Evolutionary conservation across 2,797 vertebrate genomes (phyloP).

Genomic region (Neosilurus hyrtlii): DNA sequence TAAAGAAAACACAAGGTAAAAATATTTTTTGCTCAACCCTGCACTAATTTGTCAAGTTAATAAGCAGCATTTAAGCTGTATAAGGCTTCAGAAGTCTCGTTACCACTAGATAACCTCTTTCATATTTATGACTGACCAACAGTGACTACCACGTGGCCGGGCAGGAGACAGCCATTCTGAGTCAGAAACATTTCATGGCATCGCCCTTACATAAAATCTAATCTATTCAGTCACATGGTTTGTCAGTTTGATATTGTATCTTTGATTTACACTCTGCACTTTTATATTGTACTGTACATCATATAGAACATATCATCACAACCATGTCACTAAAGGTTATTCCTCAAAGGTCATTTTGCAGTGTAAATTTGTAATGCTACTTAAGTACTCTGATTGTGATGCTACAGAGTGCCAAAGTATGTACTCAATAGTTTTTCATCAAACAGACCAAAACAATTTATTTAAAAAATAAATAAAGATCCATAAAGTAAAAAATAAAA

Average conservation of each 20-base stretch:
- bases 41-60: slow-evolving; percentile 39
- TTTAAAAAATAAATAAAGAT: background rate
- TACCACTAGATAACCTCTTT: slow-evolving; percentile 33
- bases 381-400: background rate
- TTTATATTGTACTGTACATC: background rate
- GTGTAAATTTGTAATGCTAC: background rate
- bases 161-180: slow-evolving; percentile 21
- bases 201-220: slow-evolving; percentile 7
- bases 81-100: slow-evolving; percentile 16
- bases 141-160: slow-evolving; percentile 22
- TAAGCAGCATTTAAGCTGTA: slow-evolving; percentile 24
- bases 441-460: background rate
- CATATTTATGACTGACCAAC: slow-evolving; percentile 43
- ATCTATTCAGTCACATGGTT: slow-evolving; percentile 5
- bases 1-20: slow-evolving; percentile 14
- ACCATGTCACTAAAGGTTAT: background rate
- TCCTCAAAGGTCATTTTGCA: background rate
- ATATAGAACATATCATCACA: background rate
- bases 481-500: background rate
- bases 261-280: background rate
- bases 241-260: slow-evolving; percentile 10
- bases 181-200: slow-evolving; percentile 11
- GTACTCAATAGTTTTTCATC: too few species aligned
- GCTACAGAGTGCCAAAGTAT: background rate
- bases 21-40: slow-evolving; percentile 4